Evolutionary conservation across 2,113 vertebrate genomes (phyloP).

Genomic region (Anhinga anhinga): DNA sequence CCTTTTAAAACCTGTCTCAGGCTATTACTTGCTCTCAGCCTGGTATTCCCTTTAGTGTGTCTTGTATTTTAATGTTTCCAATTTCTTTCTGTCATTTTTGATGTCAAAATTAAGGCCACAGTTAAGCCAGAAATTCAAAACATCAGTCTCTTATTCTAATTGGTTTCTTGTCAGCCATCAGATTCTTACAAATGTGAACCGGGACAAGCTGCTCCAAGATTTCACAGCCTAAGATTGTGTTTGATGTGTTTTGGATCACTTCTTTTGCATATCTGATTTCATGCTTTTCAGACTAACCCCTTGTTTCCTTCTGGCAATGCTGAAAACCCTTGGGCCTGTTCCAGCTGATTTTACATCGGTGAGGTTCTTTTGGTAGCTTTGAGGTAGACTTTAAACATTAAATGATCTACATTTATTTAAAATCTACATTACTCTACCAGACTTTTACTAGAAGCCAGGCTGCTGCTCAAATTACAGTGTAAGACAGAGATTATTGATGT

Average conservation of each 20-base stretch:
- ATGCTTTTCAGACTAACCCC: slow-evolving; percentile 1
- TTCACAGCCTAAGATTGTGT: not conserved
- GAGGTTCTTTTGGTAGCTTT: not conserved
- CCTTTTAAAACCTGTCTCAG: not conserved
- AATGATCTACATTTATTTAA: not conserved
- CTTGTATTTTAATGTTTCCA: slow-evolving; percentile 13
- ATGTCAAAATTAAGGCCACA: slow-evolving; percentile 28
- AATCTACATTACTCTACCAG: not conserved
- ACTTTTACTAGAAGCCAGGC: not conserved
- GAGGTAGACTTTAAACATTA: not conserved
- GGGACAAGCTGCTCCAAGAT: not conserved
- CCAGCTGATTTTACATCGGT: not conserved
- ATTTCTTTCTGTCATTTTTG: slow-evolving; percentile 40
- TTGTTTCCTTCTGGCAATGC: not conserved
- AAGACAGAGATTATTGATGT: not conserved
- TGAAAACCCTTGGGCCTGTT: not conserved
- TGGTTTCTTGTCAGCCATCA: slow-evolving; percentile 42
- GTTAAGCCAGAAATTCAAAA: slow-evolving; percentile 45
- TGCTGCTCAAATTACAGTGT: not conserved
- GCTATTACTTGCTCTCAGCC: not conserved
- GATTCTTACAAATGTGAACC: slow-evolving; percentile 11
- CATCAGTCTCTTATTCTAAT: slow-evolving; percentile 16
- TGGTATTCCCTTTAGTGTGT: not conserved
- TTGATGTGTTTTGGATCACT: slow-evolving; percentile 46
- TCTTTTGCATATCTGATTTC: slow-evolving; percentile 51